Evolutionary conservation across 92 coral and sea anemone genomes (phyloP).

Genomic region (Anthopleura xanthogrammica): DNA sequence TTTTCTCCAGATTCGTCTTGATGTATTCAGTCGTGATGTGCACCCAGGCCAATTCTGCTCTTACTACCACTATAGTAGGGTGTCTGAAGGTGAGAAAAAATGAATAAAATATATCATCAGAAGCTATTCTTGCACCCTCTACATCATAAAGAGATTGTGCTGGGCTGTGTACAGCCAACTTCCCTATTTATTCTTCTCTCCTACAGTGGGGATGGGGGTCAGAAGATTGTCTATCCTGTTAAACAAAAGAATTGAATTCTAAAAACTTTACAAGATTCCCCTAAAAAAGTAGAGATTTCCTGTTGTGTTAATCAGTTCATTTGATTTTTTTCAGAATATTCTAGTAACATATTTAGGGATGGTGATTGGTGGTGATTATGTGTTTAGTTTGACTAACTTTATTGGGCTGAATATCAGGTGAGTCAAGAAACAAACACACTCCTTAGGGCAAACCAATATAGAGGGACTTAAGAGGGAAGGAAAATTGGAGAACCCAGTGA

Average conservation of each 20-base stretch:
- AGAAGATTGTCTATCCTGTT: too few relatives aligned
- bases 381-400: constrained; percentile 73
- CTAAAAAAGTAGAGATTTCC: not conserved
- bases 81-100: constrained; percentile 73
- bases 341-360: constrained; percentile 91
- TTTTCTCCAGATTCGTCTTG: constrained; percentile 63
- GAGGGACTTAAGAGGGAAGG: too few relatives aligned
- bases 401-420: constrained; percentile 90
- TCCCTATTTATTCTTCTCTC: too few relatives aligned
- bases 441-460: too few relatives aligned
- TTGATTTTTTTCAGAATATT: constrained; percentile 67
- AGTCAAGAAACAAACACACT: not conserved
- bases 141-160: too few relatives aligned
- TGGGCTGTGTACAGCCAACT: too few relatives aligned
- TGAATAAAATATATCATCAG: not conserved
- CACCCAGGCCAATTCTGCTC: constrained; percentile 90
- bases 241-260: too few relatives aligned
- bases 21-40: constrained; percentile 90
- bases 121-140: too few relatives aligned
- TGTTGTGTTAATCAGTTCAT: not conserved
- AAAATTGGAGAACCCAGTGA: too few relatives aligned
- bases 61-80: constrained; percentile 91
- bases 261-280: not conserved
- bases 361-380: constrained; percentile 94
- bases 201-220: too few relatives aligned